Evolutionary conservation across 1,140 invertebrate species (phyloP).

Genomic region (Drosophila orena): DNA sequence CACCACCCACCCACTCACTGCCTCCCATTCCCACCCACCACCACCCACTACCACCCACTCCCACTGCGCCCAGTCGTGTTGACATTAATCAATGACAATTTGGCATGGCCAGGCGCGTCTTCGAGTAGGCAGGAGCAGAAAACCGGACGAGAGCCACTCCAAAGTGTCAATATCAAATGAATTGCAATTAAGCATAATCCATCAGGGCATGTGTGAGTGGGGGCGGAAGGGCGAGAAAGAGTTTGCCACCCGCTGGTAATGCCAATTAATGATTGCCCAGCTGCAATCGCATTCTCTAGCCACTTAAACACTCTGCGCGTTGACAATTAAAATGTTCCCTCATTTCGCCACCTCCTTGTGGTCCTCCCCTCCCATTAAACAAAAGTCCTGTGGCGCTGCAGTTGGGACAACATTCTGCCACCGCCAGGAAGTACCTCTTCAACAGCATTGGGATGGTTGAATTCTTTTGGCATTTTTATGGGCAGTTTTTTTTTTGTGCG

Average conservation of each 20-base stretch:
- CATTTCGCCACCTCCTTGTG: slow-evolving; percentile 2
- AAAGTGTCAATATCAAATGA: slow-evolving; percentile 78
- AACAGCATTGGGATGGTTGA: too few relatives aligned
- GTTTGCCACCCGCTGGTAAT: slow-evolving; percentile 34
- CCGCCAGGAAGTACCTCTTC: background rate
- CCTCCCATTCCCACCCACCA: too few relatives aligned
- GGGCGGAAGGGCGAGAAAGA: slow-evolving; percentile 33
- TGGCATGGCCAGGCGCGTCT: slow-evolving; percentile 57
- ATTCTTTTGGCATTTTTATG: background rate
- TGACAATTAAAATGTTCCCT: slow-evolving; percentile 71
- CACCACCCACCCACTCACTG: background rate
- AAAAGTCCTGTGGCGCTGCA: slow-evolving; percentile 5
- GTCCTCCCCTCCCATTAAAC: slow-evolving; percentile 20
- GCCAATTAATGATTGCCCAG: slow-evolving; percentile 63
- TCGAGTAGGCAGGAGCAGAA: slow-evolving; percentile 41
- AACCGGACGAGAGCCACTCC: slow-evolving; percentile 34
- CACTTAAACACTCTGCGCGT: slow-evolving; percentile 55
- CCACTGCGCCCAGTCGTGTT: slow-evolving; percentile 20
- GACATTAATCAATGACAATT: slow-evolving; percentile 75
- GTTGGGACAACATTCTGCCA: background rate
- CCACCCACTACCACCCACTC: background rate
- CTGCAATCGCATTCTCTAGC: slow-evolving; percentile 43
- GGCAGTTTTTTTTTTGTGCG: too few relatives aligned
- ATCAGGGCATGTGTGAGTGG: slow-evolving; percentile 46
- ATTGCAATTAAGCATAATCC: slow-evolving; percentile 74